A percentile compares a stretch with the other conserved stretches of the same genome.
Evolutionary conservation across 2,888 invertebrate genomes (phyloP).

Genomic region (Leucozona laternaria): DNA sequence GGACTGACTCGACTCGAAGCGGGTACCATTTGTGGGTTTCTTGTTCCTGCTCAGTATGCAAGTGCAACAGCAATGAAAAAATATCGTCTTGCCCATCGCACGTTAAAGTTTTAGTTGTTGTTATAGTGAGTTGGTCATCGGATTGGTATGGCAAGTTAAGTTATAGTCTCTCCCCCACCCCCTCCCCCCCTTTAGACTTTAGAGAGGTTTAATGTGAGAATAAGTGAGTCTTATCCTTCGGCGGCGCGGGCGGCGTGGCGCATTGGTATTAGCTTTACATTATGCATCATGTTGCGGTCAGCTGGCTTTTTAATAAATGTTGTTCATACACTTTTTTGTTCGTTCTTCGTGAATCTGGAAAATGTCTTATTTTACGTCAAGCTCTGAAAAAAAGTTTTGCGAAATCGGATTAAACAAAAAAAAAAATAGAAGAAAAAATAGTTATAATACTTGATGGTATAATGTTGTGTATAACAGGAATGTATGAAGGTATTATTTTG

Average conservation of each 20-base stretch:
- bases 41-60: slow-evolving; percentile 41
- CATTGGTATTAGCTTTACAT: slow-evolving; percentile 28
- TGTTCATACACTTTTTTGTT: slow-evolving; percentile 9
- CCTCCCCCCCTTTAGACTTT: not conserved
- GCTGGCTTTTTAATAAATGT: slow-evolving; percentile 19
- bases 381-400: not conserved
- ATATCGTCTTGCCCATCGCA: slow-evolving; percentile 18
- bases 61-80: slow-evolving; percentile 33
- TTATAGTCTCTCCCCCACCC: not conserved
- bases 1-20: too few species aligned
- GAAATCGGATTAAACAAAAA: not conserved
- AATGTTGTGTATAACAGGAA: not conserved
- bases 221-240: slow-evolving; percentile 48
- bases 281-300: slow-evolving; percentile 38
- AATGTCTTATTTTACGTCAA: slow-evolving; percentile 24
- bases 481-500: too few species aligned
- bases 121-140: slow-evolving; percentile 30
- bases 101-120: slow-evolving; percentile 42
- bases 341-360: slow-evolving; percentile 14
- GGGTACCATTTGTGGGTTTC: slow-evolving; percentile 3
- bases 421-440: not conserved
- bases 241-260: not conserved
- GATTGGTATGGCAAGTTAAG: not conserved
- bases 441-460: not conserved
- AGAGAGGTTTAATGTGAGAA: slow-evolving; percentile 44